A percentile compares a stretch with the other conserved stretches of the same genome.
Conservation (phyloP, 2,113 vertebrate species). For the Amblyornis subalaris region DNA sequence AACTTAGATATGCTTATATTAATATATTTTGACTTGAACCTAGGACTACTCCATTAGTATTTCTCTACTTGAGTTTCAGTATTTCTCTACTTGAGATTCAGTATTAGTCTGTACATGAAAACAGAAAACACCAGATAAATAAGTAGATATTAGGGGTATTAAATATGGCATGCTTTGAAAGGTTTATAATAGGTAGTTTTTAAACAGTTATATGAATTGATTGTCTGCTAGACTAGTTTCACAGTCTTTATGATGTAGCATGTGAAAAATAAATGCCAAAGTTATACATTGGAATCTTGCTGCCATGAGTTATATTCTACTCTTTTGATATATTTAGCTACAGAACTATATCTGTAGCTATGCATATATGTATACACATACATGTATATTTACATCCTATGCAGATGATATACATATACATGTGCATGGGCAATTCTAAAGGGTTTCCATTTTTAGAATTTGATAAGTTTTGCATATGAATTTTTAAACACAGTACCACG, state of each 20-base stretch:
- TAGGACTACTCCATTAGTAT: background rate
- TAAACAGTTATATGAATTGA: background rate
- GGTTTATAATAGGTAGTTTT: background rate
- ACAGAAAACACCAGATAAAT: background rate
- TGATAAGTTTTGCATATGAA: background rate
- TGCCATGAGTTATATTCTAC: background rate
- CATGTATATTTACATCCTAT: background rate
- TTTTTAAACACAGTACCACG: background rate
- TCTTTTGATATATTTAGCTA: background rate
- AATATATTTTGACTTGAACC: background rate
- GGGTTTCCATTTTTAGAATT: background rate
- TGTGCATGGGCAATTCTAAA: background rate
- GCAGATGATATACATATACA: background rate
- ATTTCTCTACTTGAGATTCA: background rate
- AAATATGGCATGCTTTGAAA: background rate
- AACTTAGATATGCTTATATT: background rate
- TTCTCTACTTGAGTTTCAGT: background rate
- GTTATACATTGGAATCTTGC: background rate
- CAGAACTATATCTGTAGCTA: background rate
- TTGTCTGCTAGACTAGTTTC: background rate
- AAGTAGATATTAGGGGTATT: background rate
- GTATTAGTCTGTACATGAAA: background rate
- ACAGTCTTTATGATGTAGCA: background rate
- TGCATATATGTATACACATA: background rate
- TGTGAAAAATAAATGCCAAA: background rate